Evolutionary conservation across 2,888 invertebrate genomes (phyloP), one percentile per base, ranked within the genome.

Genomic region (Idaea straminata): DNA sequence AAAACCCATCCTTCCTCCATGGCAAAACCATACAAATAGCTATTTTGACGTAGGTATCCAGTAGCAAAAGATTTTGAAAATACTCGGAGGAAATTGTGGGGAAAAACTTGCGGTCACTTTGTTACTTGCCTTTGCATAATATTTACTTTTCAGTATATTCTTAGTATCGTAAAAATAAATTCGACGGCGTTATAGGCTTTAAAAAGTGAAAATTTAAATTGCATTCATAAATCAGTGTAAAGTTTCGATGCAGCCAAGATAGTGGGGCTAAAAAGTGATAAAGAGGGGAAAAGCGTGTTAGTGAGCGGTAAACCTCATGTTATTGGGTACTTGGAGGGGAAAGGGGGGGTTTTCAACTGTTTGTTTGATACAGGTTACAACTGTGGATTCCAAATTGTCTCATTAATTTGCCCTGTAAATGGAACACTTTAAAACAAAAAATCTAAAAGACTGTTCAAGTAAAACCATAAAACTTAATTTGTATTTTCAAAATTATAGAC

Each of bases 251-350:
- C 57, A 36, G 13, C 5, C 64, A 35, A 72, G 77, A 71, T 80
- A 74, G 68, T 70, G 69, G 68, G 66, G 67, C 72, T 76, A 74
- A 75, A 75, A 74, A 72, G 75, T 77, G 81, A 77, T 78, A 77
- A 77, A 78, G 73, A 73, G 72, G 65, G 64, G 66, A 67, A 61
- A 72, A 77, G 79, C 80, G 78, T 81, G 80, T 73, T 71, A 72
- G 75, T 64, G 74, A 68, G 81, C 81, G 78, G 82, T 84, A 84
- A 85, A 85, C 77, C 79, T 75, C 74, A 74, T 81, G 85, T 84
- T 84, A 84, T 82, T 78, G 75, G 77, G 73, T 70, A 72, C 70
- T 72, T 72, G 77, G 10, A 10, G 36, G 10, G 6, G 36, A 38
- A 5, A 13, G 38, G 69, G 67, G 77, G 69, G 75, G 81, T 76